Percentiles rank a stretch among this genome's conserved stretches.
phyloP scores from a whole-genome alignment of 2,888 invertebrate genomes.

The Drosophila yooni region DNA sequence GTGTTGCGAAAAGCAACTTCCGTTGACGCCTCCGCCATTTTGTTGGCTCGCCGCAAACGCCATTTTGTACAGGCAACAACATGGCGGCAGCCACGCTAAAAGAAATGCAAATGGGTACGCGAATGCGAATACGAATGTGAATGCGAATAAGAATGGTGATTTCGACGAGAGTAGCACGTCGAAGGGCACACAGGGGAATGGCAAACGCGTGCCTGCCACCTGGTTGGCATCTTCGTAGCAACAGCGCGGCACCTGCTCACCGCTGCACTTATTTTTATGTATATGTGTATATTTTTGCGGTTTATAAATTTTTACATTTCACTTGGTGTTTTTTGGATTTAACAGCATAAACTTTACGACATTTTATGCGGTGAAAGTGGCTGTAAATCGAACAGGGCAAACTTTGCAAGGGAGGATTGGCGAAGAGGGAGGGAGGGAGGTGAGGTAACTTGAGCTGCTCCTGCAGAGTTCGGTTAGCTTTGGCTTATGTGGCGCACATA shows the following conservation, averaged over 20 bases:
- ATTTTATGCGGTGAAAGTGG: constrained; percentile 77
- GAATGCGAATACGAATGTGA: constrained; percentile 23
- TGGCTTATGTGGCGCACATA: constrained; percentile 63
- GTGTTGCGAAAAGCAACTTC: constrained; percentile 78
- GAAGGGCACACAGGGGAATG: neutral
- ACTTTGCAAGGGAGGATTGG: neutral
- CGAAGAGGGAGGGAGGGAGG: no score
- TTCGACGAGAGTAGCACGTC: neutral
- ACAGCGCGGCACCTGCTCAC: constrained; percentile 32
- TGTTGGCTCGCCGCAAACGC: constrained; percentile 77
- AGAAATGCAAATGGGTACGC: constrained; percentile 59
- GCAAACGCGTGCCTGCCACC: constrained; percentile 37
- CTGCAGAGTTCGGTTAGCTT: constrained; percentile 35
- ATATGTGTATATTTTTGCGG: constrained; percentile 61
- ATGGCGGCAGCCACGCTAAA: constrained; percentile 54
- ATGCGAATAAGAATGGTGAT: constrained; percentile 7
- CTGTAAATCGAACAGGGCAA: constrained; percentile 52
- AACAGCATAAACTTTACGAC: constrained; percentile 71
- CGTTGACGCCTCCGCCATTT: constrained; percentile 81
- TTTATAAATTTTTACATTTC: constrained; percentile 79
- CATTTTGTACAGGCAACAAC: constrained; percentile 76
- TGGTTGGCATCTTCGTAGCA: constrained; percentile 53
- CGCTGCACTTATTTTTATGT: constrained; percentile 62
- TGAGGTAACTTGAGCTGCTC: constrained; percentile 30
- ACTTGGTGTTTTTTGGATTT: constrained; percentile 56